Percentiles rank a stretch among this genome's conserved stretches.
These are phyloP conservation scores for Geodia barretti DNA, from an alignment of 37 sponge, comb jelly and placozoan genomes.

Conservation along the genomic window DNA sequence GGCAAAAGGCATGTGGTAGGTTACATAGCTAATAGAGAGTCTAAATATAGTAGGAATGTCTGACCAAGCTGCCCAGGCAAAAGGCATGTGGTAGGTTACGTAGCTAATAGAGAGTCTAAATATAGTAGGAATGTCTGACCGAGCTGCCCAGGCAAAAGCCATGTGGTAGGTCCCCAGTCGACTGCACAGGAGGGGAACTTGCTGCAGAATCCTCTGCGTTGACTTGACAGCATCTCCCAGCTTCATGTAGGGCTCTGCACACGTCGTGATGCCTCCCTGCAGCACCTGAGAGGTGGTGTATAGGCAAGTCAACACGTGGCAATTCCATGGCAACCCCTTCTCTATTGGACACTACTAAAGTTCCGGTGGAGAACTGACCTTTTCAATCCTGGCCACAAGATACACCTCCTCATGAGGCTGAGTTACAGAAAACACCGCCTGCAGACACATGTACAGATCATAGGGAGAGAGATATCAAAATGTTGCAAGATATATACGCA, in stretches of 20 bases:
- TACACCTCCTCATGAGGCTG: constrained; percentile 75
- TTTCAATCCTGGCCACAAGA: constrained; percentile 82
- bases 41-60: neutral
- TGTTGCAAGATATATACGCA: too few species aligned
- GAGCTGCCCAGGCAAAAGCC: constrained; percentile 94
- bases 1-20: too few species aligned
- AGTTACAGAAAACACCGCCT: constrained; percentile 85
- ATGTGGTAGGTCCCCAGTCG: constrained; percentile 81
- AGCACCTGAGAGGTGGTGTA: constrained; percentile 35
- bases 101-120: neutral
- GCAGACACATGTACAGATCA: too few species aligned
- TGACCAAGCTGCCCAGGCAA: constrained; percentile 91
- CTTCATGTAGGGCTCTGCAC: constrained; percentile 90
- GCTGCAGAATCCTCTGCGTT: constrained; percentile 66
- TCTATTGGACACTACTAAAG: too few species aligned
- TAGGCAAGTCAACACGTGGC: too few species aligned
- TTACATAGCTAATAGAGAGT: neutral
- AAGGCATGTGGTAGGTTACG: constrained; percentile 82
- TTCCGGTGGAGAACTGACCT: neutral
- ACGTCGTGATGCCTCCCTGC: constrained; percentile 70
- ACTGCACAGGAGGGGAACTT: constrained; percentile 51
- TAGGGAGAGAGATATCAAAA: too few species aligned
- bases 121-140: constrained; percentile 25
- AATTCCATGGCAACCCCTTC: too few species aligned
- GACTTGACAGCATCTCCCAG: constrained; percentile 62